Evolutionary conservation across 1,140 invertebrate genomes (phyloP), one percentile per base, ranked within the genome.

Genomic region (Temnothorax curvispinosus): DNA sequence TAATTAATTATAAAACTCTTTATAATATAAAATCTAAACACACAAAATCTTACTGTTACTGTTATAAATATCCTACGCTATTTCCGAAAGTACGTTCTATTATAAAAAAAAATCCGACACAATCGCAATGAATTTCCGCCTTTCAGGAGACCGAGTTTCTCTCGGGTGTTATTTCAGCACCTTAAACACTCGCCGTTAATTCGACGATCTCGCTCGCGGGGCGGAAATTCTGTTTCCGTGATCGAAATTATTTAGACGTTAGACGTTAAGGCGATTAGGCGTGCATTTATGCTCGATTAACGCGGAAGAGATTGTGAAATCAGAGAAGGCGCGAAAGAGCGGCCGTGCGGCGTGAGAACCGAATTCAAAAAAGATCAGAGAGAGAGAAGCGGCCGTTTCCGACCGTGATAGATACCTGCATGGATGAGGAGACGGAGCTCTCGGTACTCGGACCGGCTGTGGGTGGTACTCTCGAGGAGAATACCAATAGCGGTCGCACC

Each of bases 401-500:
- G 74, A 50, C 13, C 13, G 60, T 80, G 75, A 85, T 78, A 85
- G 75, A 65, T 85, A 86, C 41, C 52, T 13, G 71, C 47, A 64
- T n/a, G 64, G 15, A 78, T 18, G n/a, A 21, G 21, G 38, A 62
- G 35, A 47, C 15, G 41, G 32, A 21, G 11, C 47, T 69, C 35
- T 52, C 56, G 77, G n/a, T 54, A 38, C 47, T 35, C n/a, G 67
- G 58, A 38, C 6, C 35, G 15, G 60, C 65, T 71, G 65, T 32
- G 71, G 86, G 72, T 88, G 62, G 54, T 80, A 80, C 62, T 47
- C 87, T 47, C 87, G 76, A 88, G 85, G 85, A 87, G 92, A 94
- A 93, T 93, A 93, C 85, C 90, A 94, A 93, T 92, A 88, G 88
- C 77, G 86, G 86, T 89, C 85, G 85, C 88, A 84, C 62, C 75